Evolutionary conservation across 2,113 vertebrate genomes (phyloP).

Genomic region (Daubentonia madagascariensis): DNA sequence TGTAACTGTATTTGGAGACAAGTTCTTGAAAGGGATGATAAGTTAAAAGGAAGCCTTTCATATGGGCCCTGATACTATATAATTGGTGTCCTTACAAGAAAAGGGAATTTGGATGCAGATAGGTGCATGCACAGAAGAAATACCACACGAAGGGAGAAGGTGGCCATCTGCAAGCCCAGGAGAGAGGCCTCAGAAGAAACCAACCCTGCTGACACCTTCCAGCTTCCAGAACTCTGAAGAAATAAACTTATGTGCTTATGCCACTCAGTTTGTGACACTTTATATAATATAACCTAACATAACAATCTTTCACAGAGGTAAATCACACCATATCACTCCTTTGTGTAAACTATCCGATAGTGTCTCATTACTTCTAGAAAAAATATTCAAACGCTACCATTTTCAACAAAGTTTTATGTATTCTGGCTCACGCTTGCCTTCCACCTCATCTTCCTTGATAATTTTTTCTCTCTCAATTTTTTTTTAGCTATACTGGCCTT

Average conservation of each 20-base stretch:
- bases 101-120: not conserved
- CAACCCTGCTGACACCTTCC: not conserved
- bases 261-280: no score
- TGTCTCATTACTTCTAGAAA: not conserved
- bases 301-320: not conserved
- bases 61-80: not conserved
- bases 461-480: no score
- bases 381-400: not conserved
- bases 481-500: no score
- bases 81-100: not conserved
- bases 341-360: not conserved
- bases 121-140: not conserved
- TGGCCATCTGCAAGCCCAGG: not conserved
- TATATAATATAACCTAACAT: no score
- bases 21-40: not conserved
- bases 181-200: not conserved
- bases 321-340: no score
- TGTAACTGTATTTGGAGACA: not conserved
- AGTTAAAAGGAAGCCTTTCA: not conserved
- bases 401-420: not conserved
- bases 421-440: not conserved
- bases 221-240: not conserved
- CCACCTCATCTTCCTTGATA: no score
- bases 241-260: not conserved
- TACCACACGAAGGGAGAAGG: accelerated